Conservation (phyloP, 2,888 invertebrate genomes). For the Allophyes oxyacanthae region DNA sequence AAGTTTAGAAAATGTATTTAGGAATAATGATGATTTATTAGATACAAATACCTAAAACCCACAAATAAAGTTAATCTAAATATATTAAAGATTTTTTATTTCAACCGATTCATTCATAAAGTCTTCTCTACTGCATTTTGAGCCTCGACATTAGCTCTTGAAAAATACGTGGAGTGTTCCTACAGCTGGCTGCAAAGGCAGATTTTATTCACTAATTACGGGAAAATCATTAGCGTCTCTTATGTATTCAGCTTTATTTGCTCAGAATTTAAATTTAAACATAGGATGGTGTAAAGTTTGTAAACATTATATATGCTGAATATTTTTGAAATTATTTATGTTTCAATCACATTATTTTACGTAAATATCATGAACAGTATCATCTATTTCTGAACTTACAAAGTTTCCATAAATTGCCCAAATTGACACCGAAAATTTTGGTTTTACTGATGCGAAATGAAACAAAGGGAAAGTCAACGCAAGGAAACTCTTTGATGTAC, state of each 20-base stretch:
- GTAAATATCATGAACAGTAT: no score
- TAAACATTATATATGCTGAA: no score
- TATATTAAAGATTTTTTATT: no score
- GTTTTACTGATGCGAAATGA: slow-evolving; percentile 36
- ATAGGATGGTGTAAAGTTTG: no score
- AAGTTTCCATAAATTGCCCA: slow-evolving; percentile 22
- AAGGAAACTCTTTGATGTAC: slow-evolving; percentile 44
- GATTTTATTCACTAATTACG: slow-evolving; percentile 44
- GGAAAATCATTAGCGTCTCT: slow-evolving; percentile 21
- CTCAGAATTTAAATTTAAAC: slow-evolving; percentile 6
- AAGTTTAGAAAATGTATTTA: no score
- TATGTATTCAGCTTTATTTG: slow-evolving; percentile 15
- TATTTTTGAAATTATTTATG: no score
- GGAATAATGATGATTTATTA: no score
- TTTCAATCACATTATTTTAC: no score
- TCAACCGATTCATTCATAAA: no score
- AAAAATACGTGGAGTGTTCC: slow-evolving; percentile 26
- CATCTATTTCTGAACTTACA: not conserved
- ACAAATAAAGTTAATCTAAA: no score
- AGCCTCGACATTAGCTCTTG: slow-evolving; percentile 20
- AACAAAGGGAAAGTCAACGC: slow-evolving; percentile 49
- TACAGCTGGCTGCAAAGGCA: slow-evolving; percentile 23
- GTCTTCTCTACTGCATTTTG: slow-evolving; percentile 3
- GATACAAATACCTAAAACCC: no score
- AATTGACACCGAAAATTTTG: slow-evolving; percentile 25